These are phyloP conservation scores for Montipora capitata DNA, from an alignment of 92 coral and sea anemone species.

Conservation along the genomic window DNA sequence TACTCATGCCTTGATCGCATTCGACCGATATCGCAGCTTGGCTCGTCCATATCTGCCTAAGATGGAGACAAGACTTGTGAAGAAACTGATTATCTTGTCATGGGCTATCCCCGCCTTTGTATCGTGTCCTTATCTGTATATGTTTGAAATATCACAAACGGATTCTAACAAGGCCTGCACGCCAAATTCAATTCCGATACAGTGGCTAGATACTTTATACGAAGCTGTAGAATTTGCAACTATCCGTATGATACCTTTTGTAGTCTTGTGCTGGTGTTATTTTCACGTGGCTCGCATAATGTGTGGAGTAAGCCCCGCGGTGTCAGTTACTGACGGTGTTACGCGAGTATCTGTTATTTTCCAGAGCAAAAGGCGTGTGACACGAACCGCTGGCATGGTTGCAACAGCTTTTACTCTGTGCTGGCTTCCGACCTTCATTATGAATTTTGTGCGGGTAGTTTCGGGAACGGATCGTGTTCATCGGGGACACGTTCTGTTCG, in stretches of 20 bases:
- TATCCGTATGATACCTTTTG: constrained; percentile 59
- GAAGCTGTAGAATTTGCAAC: constrained; percentile 63
- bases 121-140: constrained; percentile 66
- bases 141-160: constrained; percentile 48
- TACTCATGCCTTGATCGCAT: constrained; percentile 26
- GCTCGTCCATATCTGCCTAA: constrained; percentile 77
- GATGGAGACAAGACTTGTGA: constrained; percentile 53
- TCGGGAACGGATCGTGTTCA: constrained; percentile 59
- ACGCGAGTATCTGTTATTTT: neutral
- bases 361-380: constrained; percentile 14
- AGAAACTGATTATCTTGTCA: constrained; percentile 56
- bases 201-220: constrained; percentile 71
- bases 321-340: constrained; percentile 8
- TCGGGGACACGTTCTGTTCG: constrained; percentile 65
- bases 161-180: constrained; percentile 62
- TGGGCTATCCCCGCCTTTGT: constrained; percentile 71
- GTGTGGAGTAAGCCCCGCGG: constrained; percentile 54
- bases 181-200: constrained; percentile 45
- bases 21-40: too few relatives aligned
- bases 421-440: constrained; percentile 80
- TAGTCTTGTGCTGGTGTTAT: constrained; percentile 74
- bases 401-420: constrained; percentile 60
- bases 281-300: constrained; percentile 46
- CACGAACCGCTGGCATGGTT: constrained; percentile 37
- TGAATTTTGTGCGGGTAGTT: constrained; percentile 59